Evolutionary conservation across 2,113 vertebrate genomes (phyloP).

Genomic region (Actinemys pallida): DNA sequence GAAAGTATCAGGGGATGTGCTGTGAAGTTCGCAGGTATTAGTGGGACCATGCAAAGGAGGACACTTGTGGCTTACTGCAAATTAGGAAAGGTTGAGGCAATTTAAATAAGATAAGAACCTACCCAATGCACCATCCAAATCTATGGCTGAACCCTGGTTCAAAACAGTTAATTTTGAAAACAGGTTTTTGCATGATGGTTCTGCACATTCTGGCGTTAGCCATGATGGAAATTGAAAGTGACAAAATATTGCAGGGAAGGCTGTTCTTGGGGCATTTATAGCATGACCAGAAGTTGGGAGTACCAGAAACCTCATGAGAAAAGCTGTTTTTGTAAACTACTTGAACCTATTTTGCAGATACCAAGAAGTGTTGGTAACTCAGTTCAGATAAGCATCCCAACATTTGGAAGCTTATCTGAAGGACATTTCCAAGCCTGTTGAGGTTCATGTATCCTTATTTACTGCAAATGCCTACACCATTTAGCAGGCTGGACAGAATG

Average conservation of each 20-base stretch:
- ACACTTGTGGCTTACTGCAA: neutral
- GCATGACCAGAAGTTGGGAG: accelerated
- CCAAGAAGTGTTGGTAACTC: neutral
- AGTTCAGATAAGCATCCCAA: neutral
- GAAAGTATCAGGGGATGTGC: neutral
- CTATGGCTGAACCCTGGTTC: neutral
- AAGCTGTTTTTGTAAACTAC: neutral
- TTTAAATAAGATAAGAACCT: neutral
- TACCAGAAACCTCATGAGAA: accelerated
- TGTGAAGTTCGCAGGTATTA: neutral
- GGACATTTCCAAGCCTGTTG: neutral
- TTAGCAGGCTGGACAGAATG: neutral
- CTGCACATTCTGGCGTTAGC: neutral
- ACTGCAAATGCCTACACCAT: neutral
- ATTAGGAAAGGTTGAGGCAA: neutral
- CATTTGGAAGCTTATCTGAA: neutral
- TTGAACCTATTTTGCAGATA: accelerated
- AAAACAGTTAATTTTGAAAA: neutral
- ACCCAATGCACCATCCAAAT: accelerated
- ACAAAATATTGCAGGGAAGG: neutral
- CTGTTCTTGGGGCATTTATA: neutral
- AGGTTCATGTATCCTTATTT: neutral
- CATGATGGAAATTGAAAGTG: neutral
- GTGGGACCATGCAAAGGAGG: neutral
- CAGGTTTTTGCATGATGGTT: accelerated